phyloP scores from a whole-genome alignment of 2,888 invertebrate species.

The Stenotaenia linearis region DNA sequence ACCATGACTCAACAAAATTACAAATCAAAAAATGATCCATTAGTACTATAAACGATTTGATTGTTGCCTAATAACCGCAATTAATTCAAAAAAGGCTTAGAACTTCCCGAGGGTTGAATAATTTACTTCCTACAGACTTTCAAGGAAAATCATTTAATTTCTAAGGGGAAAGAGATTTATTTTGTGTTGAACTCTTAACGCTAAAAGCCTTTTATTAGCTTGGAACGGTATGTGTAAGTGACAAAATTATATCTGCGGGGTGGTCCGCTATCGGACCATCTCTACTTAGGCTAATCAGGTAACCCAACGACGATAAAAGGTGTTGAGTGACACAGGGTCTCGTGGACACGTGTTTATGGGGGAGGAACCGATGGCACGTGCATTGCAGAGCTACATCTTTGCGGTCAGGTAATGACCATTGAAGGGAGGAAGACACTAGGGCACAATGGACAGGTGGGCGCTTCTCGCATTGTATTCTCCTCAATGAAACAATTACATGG shows the following conservation, averaged over 20 bases:
- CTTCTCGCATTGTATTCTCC: neutral
- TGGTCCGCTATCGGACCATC: neutral
- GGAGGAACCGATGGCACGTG: neutral
- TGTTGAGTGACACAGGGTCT: neutral
- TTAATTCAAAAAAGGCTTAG: neutral
- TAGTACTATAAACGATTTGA: neutral
- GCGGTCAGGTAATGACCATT: constrained; percentile 9
- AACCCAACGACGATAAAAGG: neutral
- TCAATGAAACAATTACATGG: neutral
- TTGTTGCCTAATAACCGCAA: neutral
- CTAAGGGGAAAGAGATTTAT: neutral
- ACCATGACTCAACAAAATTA: neutral
- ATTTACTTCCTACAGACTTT: too few species aligned
- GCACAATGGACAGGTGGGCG: neutral
- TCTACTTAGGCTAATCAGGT: constrained; percentile 9
- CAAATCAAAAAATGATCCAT: neutral
- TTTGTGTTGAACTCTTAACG: neutral
- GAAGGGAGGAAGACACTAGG: neutral
- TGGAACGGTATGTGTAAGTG: neutral
- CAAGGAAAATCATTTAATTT: neutral
- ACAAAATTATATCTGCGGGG: neutral
- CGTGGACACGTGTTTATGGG: constrained; percentile 9
- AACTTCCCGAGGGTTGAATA: too few species aligned
- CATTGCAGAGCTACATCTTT: neutral
- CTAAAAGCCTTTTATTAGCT: neutral